Evolutionary conservation across 2,888 invertebrate genomes (phyloP), one percentile per base, ranked within the genome.

Genomic region (Orchesellides sinensis): DNA sequence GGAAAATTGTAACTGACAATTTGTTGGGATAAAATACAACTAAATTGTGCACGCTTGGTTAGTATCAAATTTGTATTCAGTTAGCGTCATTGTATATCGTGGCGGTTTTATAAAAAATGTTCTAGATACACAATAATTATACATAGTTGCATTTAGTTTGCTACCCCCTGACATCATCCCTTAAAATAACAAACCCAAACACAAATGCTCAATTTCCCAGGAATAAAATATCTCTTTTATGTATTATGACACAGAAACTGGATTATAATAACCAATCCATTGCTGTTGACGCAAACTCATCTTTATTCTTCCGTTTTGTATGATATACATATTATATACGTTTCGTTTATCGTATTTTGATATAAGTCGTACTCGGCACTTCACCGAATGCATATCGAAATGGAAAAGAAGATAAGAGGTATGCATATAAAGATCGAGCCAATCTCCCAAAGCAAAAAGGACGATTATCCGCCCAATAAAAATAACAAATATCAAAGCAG

Each of bases 111-210:
- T n/a, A n/a, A n/a, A n/a, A n/a, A 21, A 74, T 65, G 27, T 63
- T 70, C 72, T 65, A 40, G 27, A 72, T 79, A 54, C 23, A 49
- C 69, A 69, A 63, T 63, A 74, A 78, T 79, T 79, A 70, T 79
- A 49, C 65, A 49, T 75, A 69, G 82, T 83, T n/a, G n/a, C n/a
- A n/a, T n/a, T n/a, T 80, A 47, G 79, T 74, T 83, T 73, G 35
- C 68, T 32, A 25, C 54, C 40, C 70, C 52, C 79, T 65, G 70
- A 80, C 85, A 83, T 81, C 84, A 83, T 84, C 86, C 86, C 84
- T 83, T 83, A 85, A 83, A 86, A 86, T 86, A 86, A 86, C 86
- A 86, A 86, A 83, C 69, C n/a, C 49, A 45, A 40, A 25, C 81
- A 78, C 83, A 75, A 81, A 80, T 84, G 84, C 81, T 84, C 70